These are phyloP conservation scores for Glyphotaelius pellucidus DNA, from an alignment of 2,888 invertebrate genomes.

Conservation along the genomic window DNA sequence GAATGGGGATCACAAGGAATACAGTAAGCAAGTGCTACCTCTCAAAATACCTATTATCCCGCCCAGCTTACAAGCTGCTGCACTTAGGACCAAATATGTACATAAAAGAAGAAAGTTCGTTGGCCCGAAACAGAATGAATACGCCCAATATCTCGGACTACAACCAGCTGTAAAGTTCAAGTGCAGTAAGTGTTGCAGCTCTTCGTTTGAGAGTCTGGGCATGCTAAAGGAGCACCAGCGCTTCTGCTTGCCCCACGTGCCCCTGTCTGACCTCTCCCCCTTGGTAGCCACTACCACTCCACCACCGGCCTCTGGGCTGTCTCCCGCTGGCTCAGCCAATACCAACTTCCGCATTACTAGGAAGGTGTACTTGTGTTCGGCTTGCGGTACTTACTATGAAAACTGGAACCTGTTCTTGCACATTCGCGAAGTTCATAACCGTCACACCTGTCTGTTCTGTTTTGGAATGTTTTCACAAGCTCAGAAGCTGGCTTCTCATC, in stretches of 20 bases:
- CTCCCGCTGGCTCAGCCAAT: constrained; percentile 69
- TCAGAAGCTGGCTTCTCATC: constrained; percentile 87
- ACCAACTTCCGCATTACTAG: constrained; percentile 82
- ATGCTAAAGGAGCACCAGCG: constrained; percentile 84
- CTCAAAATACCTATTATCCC: constrained; percentile 15
- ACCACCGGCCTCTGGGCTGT: constrained; percentile 71
- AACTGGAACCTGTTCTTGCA: constrained; percentile 92
- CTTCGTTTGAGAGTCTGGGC: constrained; percentile 81
- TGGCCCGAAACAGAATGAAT: constrained; percentile 75
- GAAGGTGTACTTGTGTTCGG: constrained; percentile 88
- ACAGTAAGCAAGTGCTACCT: neutral
- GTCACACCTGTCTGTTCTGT: constrained; percentile 90
- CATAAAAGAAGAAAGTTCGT: constrained; percentile 75
- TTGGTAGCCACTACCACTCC: constrained; percentile 72
- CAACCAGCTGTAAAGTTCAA: constrained; percentile 85
- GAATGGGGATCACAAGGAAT: constrained; percentile 53
- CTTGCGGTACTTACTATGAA: constrained; percentile 90
- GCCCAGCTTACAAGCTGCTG: constrained; percentile 31
- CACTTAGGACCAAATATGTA: constrained; percentile 44
- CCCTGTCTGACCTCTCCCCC: constrained; percentile 68
- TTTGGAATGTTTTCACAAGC: constrained; percentile 89
- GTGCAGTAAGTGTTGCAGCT: constrained; percentile 85
- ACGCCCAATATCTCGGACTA: constrained; percentile 84
- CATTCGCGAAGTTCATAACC: constrained; percentile 88
- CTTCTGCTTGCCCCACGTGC: constrained; percentile 73